These are phyloP conservation scores for Drosophila kurseongensis DNA, from an alignment of 1,140 invertebrate genomes.

Conservation along the genomic window DNA sequence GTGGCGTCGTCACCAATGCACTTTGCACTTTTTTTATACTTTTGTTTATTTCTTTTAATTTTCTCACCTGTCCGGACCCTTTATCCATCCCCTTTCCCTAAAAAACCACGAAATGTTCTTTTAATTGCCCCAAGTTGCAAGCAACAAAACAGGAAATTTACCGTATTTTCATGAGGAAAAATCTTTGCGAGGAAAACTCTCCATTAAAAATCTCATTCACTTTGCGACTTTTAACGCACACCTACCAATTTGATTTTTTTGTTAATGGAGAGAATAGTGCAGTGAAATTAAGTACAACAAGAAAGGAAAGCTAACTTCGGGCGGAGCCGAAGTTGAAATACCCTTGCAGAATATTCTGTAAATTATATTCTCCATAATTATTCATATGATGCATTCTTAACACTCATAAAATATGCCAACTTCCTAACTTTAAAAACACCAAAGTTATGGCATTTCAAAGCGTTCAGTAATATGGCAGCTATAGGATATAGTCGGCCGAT, in stretches of 20 bases:
- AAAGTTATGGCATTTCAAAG: too few species aligned
- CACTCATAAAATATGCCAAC: too few species aligned
- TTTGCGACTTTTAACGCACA: neutral
- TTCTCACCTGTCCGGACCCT: neutral
- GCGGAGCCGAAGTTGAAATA: too few species aligned
- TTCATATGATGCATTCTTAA: too few species aligned
- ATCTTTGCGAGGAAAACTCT: neutral
- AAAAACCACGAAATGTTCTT: neutral
- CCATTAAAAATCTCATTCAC: neutral
- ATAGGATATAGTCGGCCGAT: too few species aligned
- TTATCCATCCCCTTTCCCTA: neutral
- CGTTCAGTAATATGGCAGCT: too few species aligned
- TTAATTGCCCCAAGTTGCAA: conserved; percentile 8
- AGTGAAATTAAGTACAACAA: neutral
- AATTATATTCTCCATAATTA: too few species aligned
- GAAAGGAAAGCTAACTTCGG: too few species aligned
- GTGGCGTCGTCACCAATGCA: conserved; percentile 63
- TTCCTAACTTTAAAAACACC: too few species aligned
- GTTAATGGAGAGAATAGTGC: too few species aligned
- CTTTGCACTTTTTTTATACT: conserved; percentile 38
- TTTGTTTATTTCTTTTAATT: neutral
- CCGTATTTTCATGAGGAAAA: neutral
- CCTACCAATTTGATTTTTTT: too few species aligned
- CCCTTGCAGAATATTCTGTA: too few species aligned
- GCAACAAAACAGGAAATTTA: conserved; percentile 9